These are phyloP conservation scores for Pogoniulus pusillus DNA, from an alignment of 2,797 vertebrate species.

Conservation along the genomic window DNA sequence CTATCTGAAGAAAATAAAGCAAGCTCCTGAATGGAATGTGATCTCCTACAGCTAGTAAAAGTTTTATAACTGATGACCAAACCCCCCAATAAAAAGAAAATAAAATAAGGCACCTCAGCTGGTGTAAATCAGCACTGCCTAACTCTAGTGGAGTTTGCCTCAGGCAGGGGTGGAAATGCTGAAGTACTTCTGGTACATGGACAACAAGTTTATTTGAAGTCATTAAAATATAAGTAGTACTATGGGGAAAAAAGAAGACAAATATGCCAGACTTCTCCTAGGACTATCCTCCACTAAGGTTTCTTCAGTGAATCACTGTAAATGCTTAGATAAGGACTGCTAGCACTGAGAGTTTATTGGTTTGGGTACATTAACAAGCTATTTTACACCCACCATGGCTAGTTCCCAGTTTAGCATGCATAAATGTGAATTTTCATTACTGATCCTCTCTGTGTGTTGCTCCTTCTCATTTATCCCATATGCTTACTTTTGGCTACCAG, in stretches of 20 bases:
- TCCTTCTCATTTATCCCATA: not conserved
- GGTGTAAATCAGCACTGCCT: slow-evolving; percentile 49
- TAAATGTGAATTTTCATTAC: not conserved
- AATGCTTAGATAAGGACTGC: not conserved
- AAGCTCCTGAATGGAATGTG: slow-evolving; percentile 28
- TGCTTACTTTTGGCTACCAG: not conserved
- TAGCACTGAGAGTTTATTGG: not conserved
- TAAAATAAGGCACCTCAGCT: slow-evolving; percentile 28
- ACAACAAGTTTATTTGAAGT: slow-evolving; percentile 36
- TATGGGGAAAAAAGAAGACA: not conserved
- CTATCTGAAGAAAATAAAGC: slow-evolving; percentile 31
- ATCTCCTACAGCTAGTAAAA: slow-evolving; percentile 56
- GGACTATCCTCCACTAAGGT: not conserved
- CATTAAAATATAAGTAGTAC: slow-evolving; percentile 25
- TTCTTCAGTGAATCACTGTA: not conserved
- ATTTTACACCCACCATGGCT: not conserved
- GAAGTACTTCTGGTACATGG: slow-evolving; percentile 13
- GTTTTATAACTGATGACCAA: slow-evolving; percentile 51
- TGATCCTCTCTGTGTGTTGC: not conserved
- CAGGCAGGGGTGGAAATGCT: slow-evolving; percentile 25
- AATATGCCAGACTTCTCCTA: not conserved
- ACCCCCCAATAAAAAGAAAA: slow-evolving; percentile 3
- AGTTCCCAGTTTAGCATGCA: not conserved
- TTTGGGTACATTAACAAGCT: not conserved
- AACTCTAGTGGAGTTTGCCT: slow-evolving; percentile 12